phyloP scores from a whole-genome alignment of 37 sponge, comb jelly and placozoan genomes.

The Ianthella basta region DNA sequence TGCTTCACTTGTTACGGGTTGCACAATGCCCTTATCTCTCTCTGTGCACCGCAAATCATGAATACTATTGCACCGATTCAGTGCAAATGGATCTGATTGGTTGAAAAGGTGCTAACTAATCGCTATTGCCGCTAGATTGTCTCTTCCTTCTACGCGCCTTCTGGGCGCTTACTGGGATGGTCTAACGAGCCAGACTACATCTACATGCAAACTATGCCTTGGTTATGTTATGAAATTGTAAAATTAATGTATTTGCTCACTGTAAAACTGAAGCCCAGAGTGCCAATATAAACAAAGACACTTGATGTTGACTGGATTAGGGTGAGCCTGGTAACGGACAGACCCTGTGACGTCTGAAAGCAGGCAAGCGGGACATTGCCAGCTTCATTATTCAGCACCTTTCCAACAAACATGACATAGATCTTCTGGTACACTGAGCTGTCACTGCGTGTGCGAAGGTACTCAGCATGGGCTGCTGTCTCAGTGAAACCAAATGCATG shows the following conservation, averaged over 20 bases:
- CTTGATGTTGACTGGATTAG: background rate
- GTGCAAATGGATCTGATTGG: too few species aligned
- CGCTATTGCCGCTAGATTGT: too few species aligned
- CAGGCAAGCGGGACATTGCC: conserved; percentile 22
- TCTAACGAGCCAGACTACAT: too few species aligned
- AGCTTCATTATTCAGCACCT: conserved; percentile 36
- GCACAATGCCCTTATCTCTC: too few species aligned
- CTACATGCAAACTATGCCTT: too few species aligned
- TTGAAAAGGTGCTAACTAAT: too few species aligned
- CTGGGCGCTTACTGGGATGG: too few species aligned
- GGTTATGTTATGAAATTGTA: too few species aligned
- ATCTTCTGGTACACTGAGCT: conserved; percentile 23
- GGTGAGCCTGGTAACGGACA: background rate
- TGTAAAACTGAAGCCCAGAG: background rate
- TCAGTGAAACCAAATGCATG: conserved; percentile 49
- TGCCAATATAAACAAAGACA: conserved; percentile 22
- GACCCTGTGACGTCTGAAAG: background rate
- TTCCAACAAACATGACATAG: conserved; percentile 50
- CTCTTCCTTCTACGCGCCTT: too few species aligned
- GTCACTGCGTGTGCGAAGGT: conserved; percentile 2
- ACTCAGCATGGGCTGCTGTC: conserved; percentile 31
- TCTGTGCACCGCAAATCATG: too few species aligned
- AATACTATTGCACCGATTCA: too few species aligned
- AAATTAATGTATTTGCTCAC: background rate
- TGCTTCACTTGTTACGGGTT: too few species aligned